Percentiles rank a stretch among this genome's conserved stretches.
These are phyloP conservation scores for Drosophila tripunctata DNA, from an alignment of 2,888 invertebrate species.

Conservation along the genomic window DNA sequence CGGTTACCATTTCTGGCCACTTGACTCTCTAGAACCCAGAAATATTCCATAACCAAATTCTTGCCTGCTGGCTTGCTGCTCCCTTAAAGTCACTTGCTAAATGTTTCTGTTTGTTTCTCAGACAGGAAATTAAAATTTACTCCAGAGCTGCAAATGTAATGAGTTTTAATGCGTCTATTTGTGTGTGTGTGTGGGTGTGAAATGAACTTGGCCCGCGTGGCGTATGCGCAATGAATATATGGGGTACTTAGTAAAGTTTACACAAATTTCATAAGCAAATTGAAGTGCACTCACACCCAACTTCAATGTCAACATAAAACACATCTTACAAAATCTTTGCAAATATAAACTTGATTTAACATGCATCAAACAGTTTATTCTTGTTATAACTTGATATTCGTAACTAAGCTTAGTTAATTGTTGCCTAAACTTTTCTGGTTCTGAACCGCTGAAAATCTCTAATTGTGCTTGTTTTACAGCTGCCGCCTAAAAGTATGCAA, in stretches of 20 bases:
- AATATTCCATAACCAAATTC: slow-evolving; percentile 31
- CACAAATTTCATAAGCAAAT: slow-evolving; percentile 39
- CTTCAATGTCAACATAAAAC: slow-evolving; percentile 35
- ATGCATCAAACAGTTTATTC: slow-evolving; percentile 7
- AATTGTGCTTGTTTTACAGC: too few relatives aligned
- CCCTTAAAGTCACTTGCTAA: slow-evolving; percentile 17
- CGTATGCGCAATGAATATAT: slow-evolving; percentile 40
- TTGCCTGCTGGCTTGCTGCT: slow-evolving; percentile 6
- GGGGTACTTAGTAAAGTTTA: slow-evolving; percentile 20
- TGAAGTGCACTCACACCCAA: slow-evolving; percentile 40
- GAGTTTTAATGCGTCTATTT: slow-evolving; percentile 47
- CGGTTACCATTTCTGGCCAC: slow-evolving; percentile 53
- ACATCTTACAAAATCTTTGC: neutral
- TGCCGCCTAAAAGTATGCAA: too few relatives aligned
- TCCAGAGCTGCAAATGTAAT: slow-evolving; percentile 56
- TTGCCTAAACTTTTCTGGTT: too few relatives aligned
- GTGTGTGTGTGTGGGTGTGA: slow-evolving; percentile 7
- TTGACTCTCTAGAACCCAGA: slow-evolving; percentile 12
- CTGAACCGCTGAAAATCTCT: too few relatives aligned
- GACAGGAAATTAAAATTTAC: slow-evolving; percentile 75
- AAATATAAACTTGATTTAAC: neutral
- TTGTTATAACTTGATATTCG: slow-evolving; percentile 16
- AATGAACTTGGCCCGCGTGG: slow-evolving; percentile 34
- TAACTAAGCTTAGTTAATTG: slow-evolving; percentile 12
- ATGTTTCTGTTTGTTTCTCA: slow-evolving; percentile 41